Evolutionary conservation across 2,888 invertebrate genomes (phyloP), one percentile per base, ranked within the genome.

Genomic region (Polymixis lichenea): DNA sequence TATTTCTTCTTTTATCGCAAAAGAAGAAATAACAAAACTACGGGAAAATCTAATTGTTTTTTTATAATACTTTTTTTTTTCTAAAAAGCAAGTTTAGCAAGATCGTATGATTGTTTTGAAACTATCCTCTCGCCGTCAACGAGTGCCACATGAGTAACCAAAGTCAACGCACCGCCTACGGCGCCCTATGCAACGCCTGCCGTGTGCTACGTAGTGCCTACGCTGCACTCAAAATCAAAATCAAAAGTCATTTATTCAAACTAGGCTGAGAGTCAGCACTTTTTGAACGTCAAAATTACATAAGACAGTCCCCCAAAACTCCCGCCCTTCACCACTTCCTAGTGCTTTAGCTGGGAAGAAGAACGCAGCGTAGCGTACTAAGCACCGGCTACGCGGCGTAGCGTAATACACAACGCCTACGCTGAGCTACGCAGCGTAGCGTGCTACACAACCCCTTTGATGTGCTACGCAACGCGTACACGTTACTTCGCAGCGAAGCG

Each of bases 361-460:
- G n/a, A n/a, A 64, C 62, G 25, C 17, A n/a, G 46, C 22, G 58
- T 49, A 68, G 53, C 13, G 19, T 69, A 46, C 46, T 68, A 22
- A 46, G 0, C 13, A 32, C 1, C 51, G 32, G 5, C n/a, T 66
- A 77, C 65, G 49, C 17, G 17, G 32, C 22, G 75, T 49, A 46
- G 46, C 28, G n/a, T 53, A 9, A 22, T 72, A 71, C n/a, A 8
- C n/a, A 46, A 19, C 5, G 17, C n/a, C 8, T n/a, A 58, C 17
- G 43, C 25, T 28, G 11, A 8, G 19, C 71, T 38, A 70, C 25
- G 56, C 7, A 19, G 25, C 43, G 43, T 19, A 43, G 56, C 28
- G 15, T 56, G 19, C 49, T 62, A 62, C 19, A 0, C 22, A 32
- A 7, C 32, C 15, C 5, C 17, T 15, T 32, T 4, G 6, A 9